Evolutionary conservation across 2,888 invertebrate species (phyloP), one percentile per base, ranked within the genome.

Genomic region (Pherbina coryleti): DNA sequence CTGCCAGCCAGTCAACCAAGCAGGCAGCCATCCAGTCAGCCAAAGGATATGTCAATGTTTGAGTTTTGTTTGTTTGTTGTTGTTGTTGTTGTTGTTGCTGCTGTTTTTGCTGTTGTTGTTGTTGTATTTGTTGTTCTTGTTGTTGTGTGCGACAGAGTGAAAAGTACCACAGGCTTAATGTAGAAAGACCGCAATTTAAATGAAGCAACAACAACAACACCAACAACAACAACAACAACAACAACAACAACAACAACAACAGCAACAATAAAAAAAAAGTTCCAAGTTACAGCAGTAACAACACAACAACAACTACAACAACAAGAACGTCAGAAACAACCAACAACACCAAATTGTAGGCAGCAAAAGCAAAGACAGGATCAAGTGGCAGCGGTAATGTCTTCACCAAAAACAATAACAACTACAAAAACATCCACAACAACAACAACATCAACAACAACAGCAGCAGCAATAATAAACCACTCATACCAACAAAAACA

Each of bases 171-270:
- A 44, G 44, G 67, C n/a, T 49, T n/a, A 28, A 67, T 19, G 22
- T 19, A 49, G 49, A 69, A 22, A 17, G 69, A 69, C 69, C 69
- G 22, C 69, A 69, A 49, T 49, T 49, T 69, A 25, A 69, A 44
- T 69, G 37, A 44, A 31, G 22, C 49, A 69, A 44, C 22, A 69
- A 69, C 31, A 31, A 66, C 17, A 37, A 9, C 66, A 37, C 11
- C 19, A 3, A 3, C 11, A 28, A 7, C 3, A 66, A 55, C 9
- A n/a, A n/a, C 55, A 55, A 55, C 55, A 55, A 55, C 55, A 55
- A 17, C n/a, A 55, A 8, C 19, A 19, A 11, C 22, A 3, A 3
- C 11, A 28, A 7, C 3, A 66, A 55, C 9, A n/a, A n/a, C 55
- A 55, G 17, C 55, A 55, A 55, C 55, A 55, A 17, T 5, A 55